phyloP scores from a whole-genome alignment of 2,113 vertebrate species.

The Hemicordylus capensis region DNA sequence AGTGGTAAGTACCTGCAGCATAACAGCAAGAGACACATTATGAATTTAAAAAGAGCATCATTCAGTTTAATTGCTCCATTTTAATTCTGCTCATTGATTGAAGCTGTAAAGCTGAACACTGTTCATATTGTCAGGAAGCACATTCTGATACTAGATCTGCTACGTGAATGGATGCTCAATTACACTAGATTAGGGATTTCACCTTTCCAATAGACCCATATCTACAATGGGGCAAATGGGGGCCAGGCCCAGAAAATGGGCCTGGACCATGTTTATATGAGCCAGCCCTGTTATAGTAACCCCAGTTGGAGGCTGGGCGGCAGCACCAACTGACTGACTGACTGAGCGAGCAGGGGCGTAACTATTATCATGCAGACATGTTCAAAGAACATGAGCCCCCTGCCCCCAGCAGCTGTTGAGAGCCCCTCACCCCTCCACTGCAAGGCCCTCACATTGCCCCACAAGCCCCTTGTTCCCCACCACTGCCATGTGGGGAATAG shows the following conservation, averaged over 20 bases:
- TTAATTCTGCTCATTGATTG: not conserved
- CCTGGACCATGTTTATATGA: not conserved
- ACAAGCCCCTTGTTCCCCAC: no score
- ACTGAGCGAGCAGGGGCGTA: no score
- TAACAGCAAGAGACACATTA: not conserved
- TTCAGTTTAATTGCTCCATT: not conserved
- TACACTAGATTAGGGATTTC: not conserved
- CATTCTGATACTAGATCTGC: not conserved
- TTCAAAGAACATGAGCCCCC: no score
- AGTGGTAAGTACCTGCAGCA: not conserved
- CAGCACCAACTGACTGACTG: no score
- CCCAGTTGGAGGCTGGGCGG: no score
- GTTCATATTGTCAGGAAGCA: not conserved
- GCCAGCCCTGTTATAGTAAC: no score
- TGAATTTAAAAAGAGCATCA: not conserved
- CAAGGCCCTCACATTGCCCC: no score
- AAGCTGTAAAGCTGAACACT: not conserved
- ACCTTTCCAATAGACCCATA: not conserved
- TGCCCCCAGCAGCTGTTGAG: no score
- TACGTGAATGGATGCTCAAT: not conserved
- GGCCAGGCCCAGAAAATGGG: not conserved
- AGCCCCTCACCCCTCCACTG: no score
- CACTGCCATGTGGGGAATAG: no score
- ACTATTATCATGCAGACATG: no score
- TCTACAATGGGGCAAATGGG: not conserved